These are phyloP conservation scores for Ammodytes dubius DNA, from an alignment of 2,113 vertebrate species.

Conservation along the genomic window DNA sequence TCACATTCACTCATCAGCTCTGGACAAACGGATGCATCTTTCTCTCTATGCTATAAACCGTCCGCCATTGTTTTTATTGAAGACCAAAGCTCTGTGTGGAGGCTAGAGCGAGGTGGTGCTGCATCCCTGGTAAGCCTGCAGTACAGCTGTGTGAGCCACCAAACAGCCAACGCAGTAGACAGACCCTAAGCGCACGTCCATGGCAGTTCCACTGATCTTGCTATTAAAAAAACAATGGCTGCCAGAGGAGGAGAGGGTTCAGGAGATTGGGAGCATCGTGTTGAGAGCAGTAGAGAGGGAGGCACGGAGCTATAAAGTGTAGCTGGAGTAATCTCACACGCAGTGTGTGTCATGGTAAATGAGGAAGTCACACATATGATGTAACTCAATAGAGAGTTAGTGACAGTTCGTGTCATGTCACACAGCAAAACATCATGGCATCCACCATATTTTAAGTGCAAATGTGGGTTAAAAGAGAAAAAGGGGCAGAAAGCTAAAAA, in stretches of 20 bases:
- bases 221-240: constrained; percentile 42
- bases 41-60: not conserved
- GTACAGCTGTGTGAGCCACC: constrained; percentile 50
- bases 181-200: constrained; percentile 6
- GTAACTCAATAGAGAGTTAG: constrained; percentile 53
- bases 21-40: constrained; percentile 3
- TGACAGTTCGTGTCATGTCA: constrained; percentile 42
- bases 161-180: constrained; percentile 31
- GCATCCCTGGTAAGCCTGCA: constrained; percentile 35
- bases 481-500: not conserved
- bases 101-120: not conserved
- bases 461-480: not conserved
- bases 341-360: constrained; percentile 65
- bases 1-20: constrained; percentile 24
- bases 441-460: not conserved
- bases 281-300: constrained; percentile 36
- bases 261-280: constrained; percentile 42
- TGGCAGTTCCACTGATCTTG: constrained; percentile 26
- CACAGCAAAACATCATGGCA: not conserved
- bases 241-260: constrained; percentile 27
- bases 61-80: constrained; percentile 24
- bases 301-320: constrained; percentile 49
- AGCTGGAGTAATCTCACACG: constrained; percentile 73
- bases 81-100: constrained; percentile 4
- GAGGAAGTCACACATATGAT: constrained; percentile 74